phyloP scores from a whole-genome alignment of 2,113 vertebrate genomes.

The Microtus ochrogaster region DNA sequence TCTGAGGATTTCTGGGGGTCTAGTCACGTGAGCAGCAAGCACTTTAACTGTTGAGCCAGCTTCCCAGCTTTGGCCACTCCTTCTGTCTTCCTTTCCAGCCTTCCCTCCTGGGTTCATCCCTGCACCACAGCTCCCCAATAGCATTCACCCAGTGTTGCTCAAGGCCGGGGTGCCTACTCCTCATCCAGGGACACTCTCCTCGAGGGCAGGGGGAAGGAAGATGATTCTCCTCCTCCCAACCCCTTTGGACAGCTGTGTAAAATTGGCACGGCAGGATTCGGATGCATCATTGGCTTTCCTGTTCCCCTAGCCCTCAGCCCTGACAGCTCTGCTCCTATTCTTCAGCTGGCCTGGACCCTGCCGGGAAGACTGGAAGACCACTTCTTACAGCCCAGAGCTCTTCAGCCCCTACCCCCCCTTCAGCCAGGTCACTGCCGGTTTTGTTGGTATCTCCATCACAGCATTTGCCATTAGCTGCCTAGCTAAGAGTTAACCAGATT shows the following conservation, averaged over 20 bases:
- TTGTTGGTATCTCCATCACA: not conserved
- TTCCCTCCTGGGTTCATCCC: not conserved
- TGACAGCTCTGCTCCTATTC: accelerated
- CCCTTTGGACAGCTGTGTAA: not conserved
- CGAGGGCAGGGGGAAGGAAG: not conserved
- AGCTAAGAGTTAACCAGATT: not conserved
- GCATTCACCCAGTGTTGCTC: not conserved
- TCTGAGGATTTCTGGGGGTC: not conserved
- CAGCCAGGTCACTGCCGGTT: not conserved
- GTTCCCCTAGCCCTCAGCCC: no score
- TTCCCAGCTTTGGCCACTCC: not conserved
- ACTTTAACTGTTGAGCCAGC: not conserved
- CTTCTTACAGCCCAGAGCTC: not conserved
- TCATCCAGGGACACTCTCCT: not conserved
- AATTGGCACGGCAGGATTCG: not conserved
- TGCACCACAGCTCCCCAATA: no score
- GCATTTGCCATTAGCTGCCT: not conserved
- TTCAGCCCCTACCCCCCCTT: not conserved
- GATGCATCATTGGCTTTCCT: not conserved
- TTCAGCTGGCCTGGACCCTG: accelerated
- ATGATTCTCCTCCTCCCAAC: not conserved
- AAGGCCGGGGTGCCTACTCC: not conserved
- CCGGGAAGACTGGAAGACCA: not conserved
- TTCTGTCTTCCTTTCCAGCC: not conserved
- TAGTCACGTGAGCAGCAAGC: not conserved